Conservation (phyloP, 1,140 invertebrate species). For the Caenorhabditis brenneri region DNA sequence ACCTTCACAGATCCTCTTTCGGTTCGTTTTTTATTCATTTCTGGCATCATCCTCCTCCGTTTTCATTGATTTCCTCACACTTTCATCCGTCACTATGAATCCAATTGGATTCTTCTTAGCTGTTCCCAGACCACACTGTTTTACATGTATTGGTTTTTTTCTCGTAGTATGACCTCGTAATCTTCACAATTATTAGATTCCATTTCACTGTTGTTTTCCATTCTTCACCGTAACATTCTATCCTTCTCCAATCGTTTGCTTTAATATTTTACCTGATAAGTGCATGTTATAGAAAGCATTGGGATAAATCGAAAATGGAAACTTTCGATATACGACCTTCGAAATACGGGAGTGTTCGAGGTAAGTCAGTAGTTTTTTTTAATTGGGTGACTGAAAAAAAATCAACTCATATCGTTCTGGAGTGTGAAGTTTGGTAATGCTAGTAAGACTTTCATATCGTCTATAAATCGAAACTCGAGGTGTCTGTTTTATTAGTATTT, state of each 20-base stretch:
- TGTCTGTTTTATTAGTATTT: no score
- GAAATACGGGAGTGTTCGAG: constrained; percentile 12
- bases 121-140: not conserved
- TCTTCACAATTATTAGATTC: not conserved
- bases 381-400: no score
- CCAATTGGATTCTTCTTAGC: constrained; percentile 3
- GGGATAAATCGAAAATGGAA: not conserved
- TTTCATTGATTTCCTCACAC: constrained; percentile 35
- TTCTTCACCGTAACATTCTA: not conserved
- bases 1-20: constrained; percentile 29
- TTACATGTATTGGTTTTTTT: not conserved
- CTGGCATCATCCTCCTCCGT: not conserved
- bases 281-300: not conserved
- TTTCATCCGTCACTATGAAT: constrained; percentile 3
- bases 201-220: not conserved
- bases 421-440: no score
- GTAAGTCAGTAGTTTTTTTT: not conserved
- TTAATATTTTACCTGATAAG: not conserved
- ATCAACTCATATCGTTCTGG: no score
- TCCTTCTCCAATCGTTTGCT: no score
- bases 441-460: no score
- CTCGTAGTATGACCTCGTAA: not conserved
- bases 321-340: constrained; percentile 12
- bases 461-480: no score
- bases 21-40: not conserved